A percentile compares a stretch with the other conserved stretches of the same genome.
Evolutionary conservation across 1,140 invertebrate species (phyloP).

Genomic region (Bemisia tabaci): DNA sequence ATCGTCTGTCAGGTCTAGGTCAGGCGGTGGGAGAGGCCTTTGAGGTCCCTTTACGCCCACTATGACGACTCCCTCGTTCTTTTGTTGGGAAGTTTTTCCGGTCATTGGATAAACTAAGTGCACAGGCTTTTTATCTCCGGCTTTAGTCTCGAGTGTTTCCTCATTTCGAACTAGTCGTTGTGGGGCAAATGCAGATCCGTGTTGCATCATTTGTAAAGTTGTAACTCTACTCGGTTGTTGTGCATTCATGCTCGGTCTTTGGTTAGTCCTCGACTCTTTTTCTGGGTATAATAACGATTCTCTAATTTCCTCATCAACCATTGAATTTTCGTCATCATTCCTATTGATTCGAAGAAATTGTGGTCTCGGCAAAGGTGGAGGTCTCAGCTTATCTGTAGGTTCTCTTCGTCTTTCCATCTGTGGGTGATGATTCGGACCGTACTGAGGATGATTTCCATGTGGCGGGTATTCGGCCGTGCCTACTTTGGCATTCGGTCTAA

Average conservation of each 20-base stretch:
- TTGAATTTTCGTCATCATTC: constrained; percentile 22
- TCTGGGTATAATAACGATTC: constrained; percentile 8
- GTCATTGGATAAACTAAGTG: constrained; percentile 46
- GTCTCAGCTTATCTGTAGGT: constrained; percentile 26
- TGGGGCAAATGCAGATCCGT: constrained; percentile 17
- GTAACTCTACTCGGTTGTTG: constrained; percentile 30
- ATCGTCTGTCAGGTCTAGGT: constrained; percentile 28
- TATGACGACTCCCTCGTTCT: constrained; percentile 37
- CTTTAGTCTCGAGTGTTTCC: constrained; percentile 26
- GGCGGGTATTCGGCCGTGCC: constrained; percentile 36
- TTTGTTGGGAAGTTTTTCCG: constrained; percentile 31
- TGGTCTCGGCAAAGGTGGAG: constrained; percentile 32
- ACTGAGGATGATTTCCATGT: constrained; percentile 31
- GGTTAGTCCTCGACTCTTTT: constrained; percentile 25
- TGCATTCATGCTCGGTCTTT: constrained; percentile 22
- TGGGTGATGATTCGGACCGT: constrained; percentile 21
- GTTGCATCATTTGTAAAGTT: constrained; percentile 50
- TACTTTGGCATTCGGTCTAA: constrained; percentile 47
- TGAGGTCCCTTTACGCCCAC: constrained; percentile 40
- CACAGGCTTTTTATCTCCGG: constrained; percentile 29
- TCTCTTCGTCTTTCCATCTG: constrained; percentile 20
- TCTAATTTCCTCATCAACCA: constrained; percentile 18
- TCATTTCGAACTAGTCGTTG: constrained; percentile 12
- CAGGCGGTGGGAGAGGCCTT: constrained; percentile 38
- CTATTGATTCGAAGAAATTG: constrained; percentile 30